Evolutionary conservation across 2,797 vertebrate species (phyloP).

Genomic region (Neopelma chrysocephalum): DNA sequence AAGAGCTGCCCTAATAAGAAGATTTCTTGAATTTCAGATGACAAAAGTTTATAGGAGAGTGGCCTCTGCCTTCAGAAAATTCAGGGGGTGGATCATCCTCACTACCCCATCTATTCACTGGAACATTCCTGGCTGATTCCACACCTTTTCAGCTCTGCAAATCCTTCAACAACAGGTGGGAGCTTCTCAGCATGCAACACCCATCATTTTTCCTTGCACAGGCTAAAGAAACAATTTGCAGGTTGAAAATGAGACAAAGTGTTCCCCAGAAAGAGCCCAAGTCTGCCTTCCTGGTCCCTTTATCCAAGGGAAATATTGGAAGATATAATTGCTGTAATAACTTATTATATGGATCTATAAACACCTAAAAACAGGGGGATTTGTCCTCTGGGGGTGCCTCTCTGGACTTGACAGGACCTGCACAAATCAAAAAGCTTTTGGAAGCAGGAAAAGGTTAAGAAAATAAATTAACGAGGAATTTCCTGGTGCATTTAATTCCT

Average conservation of each 20-base stretch:
- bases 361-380: background rate
- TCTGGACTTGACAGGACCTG: background rate
- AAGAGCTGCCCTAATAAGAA: background rate
- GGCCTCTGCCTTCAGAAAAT: background rate
- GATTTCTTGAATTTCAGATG: background rate
- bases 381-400: background rate
- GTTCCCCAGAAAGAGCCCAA: rapidly evolving
- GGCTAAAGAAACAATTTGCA: background rate
- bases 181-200: background rate
- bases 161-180: background rate
- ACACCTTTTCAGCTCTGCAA: background rate
- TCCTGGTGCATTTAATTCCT: background rate
- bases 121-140: background rate
- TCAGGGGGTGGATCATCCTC: too few relatives aligned
- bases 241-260: background rate
- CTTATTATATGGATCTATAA: background rate
- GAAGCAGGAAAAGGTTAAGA: background rate
- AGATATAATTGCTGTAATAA: background rate
- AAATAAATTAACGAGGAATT: background rate
- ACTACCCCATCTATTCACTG: too few relatives aligned
- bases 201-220: background rate
- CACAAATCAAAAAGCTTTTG: background rate
- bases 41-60: background rate
- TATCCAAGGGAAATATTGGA: background rate
- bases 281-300: rapidly evolving